Conservation (phyloP, 30 jellyfish, hydroid and myxozoan species). For the Aurelia sp. region DNA sequence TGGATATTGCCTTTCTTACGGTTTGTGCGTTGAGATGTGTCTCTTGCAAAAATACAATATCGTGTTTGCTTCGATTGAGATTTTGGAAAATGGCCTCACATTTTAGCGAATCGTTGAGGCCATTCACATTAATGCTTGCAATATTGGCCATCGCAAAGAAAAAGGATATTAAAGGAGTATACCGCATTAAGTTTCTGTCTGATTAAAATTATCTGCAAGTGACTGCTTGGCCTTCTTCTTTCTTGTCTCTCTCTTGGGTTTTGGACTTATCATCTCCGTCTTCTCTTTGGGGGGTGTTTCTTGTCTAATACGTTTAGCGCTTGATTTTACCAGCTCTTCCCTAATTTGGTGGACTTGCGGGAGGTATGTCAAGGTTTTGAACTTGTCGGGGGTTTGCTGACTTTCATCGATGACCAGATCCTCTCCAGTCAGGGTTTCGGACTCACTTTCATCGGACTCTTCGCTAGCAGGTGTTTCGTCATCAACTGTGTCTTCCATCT, state of each 20-base stretch:
- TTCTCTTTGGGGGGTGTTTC: not conserved
- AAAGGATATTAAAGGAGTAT: not conserved
- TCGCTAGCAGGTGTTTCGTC: no score
- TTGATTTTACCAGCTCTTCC: no score
- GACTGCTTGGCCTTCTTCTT: not conserved
- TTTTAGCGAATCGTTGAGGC: conserved; percentile 18
- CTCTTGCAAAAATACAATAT: conserved; percentile 20
- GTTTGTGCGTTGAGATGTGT: conserved; percentile 8
- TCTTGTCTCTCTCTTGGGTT: no score
- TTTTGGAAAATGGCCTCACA: conserved; percentile 11
- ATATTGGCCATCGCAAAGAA: conserved; percentile 12
- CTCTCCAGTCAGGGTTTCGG: no score
- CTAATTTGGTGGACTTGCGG: no score
- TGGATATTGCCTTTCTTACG: not conserved
- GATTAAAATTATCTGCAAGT: not conserved
- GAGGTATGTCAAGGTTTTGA: no score
- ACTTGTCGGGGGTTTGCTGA: no score
- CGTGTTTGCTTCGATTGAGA: not conserved
- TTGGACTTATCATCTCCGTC: not conserved
- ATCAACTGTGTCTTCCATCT: no score
- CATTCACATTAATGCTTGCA: conserved; percentile 35
- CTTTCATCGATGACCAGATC: no score
- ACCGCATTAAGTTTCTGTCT: not conserved
- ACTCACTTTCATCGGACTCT: no score
- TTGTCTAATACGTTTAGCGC: not conserved